Conservation (phyloP, 2,797 vertebrate genomes). For the Anas bahamensis region DNA sequence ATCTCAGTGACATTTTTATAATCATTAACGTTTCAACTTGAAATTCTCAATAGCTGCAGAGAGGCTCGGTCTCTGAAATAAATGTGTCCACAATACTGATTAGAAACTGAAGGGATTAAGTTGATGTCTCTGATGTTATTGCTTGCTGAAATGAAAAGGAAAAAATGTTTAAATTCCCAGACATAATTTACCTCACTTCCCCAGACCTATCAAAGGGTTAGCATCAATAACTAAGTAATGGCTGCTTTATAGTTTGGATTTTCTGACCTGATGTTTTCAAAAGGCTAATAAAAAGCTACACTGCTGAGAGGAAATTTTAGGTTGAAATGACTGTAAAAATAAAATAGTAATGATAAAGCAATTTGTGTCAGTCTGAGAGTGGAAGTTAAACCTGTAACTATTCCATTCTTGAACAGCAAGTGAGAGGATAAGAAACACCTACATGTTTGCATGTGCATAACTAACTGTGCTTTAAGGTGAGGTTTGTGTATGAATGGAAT, state of each 20-base stretch:
- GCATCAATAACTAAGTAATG: constrained; percentile 51
- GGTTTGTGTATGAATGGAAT: neutral
- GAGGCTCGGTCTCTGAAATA: neutral
- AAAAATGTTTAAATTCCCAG: constrained; percentile 23
- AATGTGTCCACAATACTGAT: constrained; percentile 13
- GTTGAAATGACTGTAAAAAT: neutral
- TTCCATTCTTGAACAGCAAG: neutral
- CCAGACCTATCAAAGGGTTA: constrained; percentile 18
- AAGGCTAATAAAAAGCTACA: constrained; percentile 34
- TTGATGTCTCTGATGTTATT: constrained; percentile 44
- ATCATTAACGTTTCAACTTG: constrained; percentile 43
- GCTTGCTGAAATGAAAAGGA: constrained; percentile 49
- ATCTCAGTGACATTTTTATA: constrained; percentile 19
- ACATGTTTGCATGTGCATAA: neutral
- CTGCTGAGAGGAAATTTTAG: neutral
- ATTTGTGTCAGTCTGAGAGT: neutral
- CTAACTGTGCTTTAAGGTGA: neutral
- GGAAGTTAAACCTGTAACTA: neutral
- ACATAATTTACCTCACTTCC: constrained; percentile 6
- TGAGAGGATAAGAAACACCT: neutral
- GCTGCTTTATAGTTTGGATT: constrained; percentile 37
- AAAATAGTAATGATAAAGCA: constrained; percentile 22
- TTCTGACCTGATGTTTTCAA: constrained; percentile 39
- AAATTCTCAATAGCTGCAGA: constrained; percentile 38
- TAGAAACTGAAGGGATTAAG: constrained; percentile 43